These are phyloP conservation scores for Chloroceryle aenea DNA, from an alignment of 2,113 vertebrate species.

Conservation along the genomic window DNA sequence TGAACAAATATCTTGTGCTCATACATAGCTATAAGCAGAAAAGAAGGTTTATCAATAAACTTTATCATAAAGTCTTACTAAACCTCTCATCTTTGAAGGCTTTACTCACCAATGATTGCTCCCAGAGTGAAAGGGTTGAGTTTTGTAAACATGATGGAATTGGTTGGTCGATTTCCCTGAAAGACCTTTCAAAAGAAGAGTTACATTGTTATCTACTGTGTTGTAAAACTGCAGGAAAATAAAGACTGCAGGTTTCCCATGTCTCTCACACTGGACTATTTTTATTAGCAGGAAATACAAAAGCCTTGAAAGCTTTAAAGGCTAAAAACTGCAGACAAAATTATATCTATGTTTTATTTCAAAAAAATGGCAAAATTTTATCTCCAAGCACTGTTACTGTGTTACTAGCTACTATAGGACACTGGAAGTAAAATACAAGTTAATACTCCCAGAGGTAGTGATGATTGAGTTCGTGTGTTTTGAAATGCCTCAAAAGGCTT, in stretches of 20 bases:
- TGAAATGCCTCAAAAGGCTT: not conserved
- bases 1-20: conserved; percentile 99
- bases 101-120: conserved; percentile 90
- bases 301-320: not conserved
- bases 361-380: not conserved
- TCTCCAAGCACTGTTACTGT: not conserved
- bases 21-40: conserved; percentile 86
- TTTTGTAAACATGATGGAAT: conserved; percentile 93
- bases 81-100: no score
- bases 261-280: not conserved
- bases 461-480: not conserved
- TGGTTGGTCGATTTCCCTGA: conserved; percentile 95
- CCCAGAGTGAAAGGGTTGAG: conserved; percentile 91
- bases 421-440: not conserved
- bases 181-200: conserved; percentile 84
- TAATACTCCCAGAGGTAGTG: not conserved
- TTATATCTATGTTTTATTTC: rapidly evolving
- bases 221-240: not conserved
- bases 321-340: not conserved
- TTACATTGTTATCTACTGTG: not conserved
- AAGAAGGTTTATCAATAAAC: not conserved
- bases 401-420: not conserved
- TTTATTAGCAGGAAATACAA: not conserved
- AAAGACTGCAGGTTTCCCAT: no score
- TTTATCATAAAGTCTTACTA: not conserved